phyloP scores from a whole-genome alignment of 2,888 invertebrate species.

The Argyresthia goedartella region DNA sequence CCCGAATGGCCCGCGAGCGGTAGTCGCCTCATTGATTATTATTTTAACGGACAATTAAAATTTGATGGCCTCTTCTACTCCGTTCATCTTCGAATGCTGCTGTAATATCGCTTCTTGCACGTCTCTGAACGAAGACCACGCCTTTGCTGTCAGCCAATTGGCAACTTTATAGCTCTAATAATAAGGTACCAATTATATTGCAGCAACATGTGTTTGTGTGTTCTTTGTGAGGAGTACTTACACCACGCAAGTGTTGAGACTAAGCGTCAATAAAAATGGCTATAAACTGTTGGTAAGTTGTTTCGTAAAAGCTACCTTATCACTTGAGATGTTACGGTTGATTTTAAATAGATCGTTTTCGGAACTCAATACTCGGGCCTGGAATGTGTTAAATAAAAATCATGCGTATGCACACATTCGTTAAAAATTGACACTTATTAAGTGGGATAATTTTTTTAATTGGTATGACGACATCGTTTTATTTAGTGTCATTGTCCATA shows the following conservation, averaged over 20 bases:
- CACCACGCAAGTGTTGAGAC: slow-evolving; percentile 59
- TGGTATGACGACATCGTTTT: slow-evolving; percentile 67
- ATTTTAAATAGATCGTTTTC: slow-evolving; percentile 16
- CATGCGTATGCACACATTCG: slow-evolving; percentile 68
- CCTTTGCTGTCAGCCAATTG: slow-evolving; percentile 11
- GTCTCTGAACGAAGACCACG: not conserved
- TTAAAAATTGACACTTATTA: slow-evolving; percentile 71
- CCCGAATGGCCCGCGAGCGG: slow-evolving; percentile 24
- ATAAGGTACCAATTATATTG: slow-evolving; percentile 29
- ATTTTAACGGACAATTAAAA: slow-evolving; percentile 70
- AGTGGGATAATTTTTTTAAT: slow-evolving; percentile 68
- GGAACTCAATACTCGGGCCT: slow-evolving; percentile 15
- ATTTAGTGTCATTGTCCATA: slow-evolving; percentile 48
- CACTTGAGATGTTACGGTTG: slow-evolving; percentile 20
- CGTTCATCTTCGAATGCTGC: slow-evolving; percentile 59
- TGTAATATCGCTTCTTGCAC: slow-evolving; percentile 13
- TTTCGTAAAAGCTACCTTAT: slow-evolving; percentile 31
- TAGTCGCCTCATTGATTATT: slow-evolving; percentile 68
- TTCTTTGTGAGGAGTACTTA: slow-evolving; percentile 42
- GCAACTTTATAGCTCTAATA: slow-evolving; percentile 19
- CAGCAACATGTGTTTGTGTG: slow-evolving; percentile 22
- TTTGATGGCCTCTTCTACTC: slow-evolving; percentile 65
- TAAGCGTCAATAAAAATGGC: slow-evolving; percentile 69
- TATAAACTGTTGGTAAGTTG: slow-evolving; percentile 33
- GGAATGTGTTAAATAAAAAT: slow-evolving; percentile 68